Conservation (phyloP, 1,140 invertebrate genomes). For the Rhizoglyphus robini region DNA sequence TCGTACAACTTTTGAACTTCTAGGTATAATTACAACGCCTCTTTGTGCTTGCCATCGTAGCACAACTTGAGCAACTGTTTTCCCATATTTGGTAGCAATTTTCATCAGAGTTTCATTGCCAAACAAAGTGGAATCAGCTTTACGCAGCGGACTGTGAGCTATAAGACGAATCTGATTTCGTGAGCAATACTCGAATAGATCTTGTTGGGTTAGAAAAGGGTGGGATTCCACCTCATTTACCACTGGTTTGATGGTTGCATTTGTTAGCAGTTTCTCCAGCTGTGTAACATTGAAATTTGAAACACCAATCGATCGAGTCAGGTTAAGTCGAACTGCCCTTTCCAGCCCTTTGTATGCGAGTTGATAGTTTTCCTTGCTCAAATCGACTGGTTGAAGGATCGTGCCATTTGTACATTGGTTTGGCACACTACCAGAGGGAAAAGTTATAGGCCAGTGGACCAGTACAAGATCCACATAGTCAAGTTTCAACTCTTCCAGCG, state of each 20-base stretch:
- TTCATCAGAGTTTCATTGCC: slow-evolving; percentile 45
- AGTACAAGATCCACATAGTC: slow-evolving; percentile 68
- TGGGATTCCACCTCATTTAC: slow-evolving; percentile 29
- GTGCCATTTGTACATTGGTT: slow-evolving; percentile 43
- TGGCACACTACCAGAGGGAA: slow-evolving; percentile 61
- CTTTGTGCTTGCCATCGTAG: slow-evolving; percentile 54
- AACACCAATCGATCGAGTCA: slow-evolving; percentile 52
- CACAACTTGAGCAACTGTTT: too few relatives aligned
- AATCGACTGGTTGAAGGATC: slow-evolving; percentile 39
- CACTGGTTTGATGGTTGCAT: too few relatives aligned
- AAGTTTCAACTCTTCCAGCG: slow-evolving; percentile 49
- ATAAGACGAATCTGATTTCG: slow-evolving; percentile 30
- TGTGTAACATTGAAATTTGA: too few relatives aligned
- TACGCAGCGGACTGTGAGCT: slow-evolving; percentile 38
- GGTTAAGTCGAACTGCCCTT: slow-evolving; percentile 39
- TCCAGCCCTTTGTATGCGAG: slow-evolving; percentile 22
- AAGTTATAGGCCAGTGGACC: too few relatives aligned
- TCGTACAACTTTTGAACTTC: slow-evolving; percentile 50
- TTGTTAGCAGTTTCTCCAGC: slow-evolving; percentile 46
- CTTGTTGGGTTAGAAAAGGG: slow-evolving; percentile 29
- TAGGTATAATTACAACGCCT: slow-evolving; percentile 58
- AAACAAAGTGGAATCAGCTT: slow-evolving; percentile 33
- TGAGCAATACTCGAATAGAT: slow-evolving; percentile 29
- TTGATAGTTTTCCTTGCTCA: slow-evolving; percentile 26
- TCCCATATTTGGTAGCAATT: slow-evolving; percentile 49